Evolutionary conservation across 2,888 invertebrate genomes (phyloP).

Genomic region (Polymixis flavicincta): DNA sequence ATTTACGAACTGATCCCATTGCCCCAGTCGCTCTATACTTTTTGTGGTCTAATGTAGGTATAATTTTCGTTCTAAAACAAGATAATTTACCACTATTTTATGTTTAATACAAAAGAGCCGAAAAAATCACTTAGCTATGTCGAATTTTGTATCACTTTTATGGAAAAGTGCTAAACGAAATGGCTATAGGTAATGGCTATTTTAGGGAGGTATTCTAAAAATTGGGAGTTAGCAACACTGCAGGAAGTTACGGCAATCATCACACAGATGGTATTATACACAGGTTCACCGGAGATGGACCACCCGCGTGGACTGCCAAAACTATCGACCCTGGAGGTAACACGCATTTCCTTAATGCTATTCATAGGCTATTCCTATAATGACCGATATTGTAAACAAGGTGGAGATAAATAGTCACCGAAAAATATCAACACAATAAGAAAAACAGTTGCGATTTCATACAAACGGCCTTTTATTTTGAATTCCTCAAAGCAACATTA

Average conservation of each 20-base stretch:
- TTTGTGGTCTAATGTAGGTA: not conserved
- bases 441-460: not conserved
- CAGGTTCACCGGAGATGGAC: not conserved
- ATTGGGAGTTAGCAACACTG: not conserved
- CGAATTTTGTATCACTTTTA: not conserved
- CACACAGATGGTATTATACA: not conserved
- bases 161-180: not conserved
- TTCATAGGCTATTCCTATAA: not conserved
- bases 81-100: not conserved
- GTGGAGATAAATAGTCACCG: not conserved
- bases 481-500: slow-evolving; percentile 4
- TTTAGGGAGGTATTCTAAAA: not conserved
- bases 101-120: not conserved
- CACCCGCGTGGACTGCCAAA: slow-evolving; percentile 7
- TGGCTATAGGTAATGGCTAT: not conserved
- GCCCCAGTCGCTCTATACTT: not conserved
- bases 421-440: not conserved
- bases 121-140: not conserved
- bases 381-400: not conserved
- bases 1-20: slow-evolving; percentile 23
- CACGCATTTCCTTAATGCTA: not conserved
- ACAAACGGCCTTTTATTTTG: not conserved
- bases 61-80: not conserved
- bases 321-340: not conserved
- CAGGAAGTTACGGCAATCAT: not conserved